These are phyloP conservation scores for Sebastes trivittatus DNA, from an alignment of 2,797 vertebrate genomes.

Conservation along the genomic window DNA sequence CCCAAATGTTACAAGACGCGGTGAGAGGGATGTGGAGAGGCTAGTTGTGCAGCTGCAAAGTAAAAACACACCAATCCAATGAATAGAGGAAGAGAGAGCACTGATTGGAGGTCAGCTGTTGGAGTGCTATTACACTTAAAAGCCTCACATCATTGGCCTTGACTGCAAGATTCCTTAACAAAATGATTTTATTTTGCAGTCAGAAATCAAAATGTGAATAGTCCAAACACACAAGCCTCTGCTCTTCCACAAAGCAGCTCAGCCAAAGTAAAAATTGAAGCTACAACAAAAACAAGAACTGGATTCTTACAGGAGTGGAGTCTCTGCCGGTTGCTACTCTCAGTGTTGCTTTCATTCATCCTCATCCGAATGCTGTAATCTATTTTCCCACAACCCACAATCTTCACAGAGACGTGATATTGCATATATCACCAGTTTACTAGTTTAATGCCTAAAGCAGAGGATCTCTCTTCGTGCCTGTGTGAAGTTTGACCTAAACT, in stretches of 20 bases:
- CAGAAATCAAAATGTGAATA: constrained; percentile 29
- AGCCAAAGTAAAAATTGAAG: constrained; percentile 17
- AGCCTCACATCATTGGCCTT: constrained; percentile 11
- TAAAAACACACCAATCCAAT: constrained; percentile 21
- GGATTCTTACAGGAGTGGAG: constrained; percentile 50
- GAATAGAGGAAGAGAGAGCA: neutral
- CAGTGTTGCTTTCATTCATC: neutral
- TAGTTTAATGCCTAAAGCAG: neutral
- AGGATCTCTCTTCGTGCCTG: neutral
- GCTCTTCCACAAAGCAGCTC: constrained; percentile 30
- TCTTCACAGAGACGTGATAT: neutral
- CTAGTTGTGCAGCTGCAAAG: constrained; percentile 50
- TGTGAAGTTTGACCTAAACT: neutral
- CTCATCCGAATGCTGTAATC: neutral
- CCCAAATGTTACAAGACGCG: neutral
- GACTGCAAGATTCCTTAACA: constrained; percentile 16
- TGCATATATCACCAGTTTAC: neutral
- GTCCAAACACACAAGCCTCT: constrained; percentile 16
- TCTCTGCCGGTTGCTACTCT: neutral
- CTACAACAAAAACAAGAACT: constrained; percentile 54
- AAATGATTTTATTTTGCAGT: constrained; percentile 13
- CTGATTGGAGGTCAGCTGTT: constrained; percentile 55
- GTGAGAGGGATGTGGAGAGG: constrained; percentile 8
- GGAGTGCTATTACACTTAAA: constrained; percentile 40
- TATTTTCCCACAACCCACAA: neutral